These are phyloP conservation scores for Metridium senile DNA, from an alignment of 92 coral and sea anemone genomes.

Conservation along the genomic window DNA sequence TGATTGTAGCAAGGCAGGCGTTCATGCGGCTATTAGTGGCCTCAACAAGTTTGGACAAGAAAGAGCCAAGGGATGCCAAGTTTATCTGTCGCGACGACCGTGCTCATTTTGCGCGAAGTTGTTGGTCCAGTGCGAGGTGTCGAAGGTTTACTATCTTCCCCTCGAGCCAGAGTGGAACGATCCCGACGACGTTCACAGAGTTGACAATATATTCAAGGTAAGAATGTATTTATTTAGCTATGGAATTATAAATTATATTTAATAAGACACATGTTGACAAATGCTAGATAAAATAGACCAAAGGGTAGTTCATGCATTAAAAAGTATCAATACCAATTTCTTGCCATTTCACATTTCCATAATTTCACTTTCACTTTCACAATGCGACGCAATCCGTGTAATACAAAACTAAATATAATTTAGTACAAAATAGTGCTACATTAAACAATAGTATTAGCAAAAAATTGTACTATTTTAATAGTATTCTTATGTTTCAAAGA, in stretches of 20 bases:
- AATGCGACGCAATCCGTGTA: not conserved
- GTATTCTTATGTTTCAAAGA: too few species aligned
- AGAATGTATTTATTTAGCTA: not conserved
- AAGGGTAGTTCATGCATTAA: too few species aligned
- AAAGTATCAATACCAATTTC: too few species aligned
- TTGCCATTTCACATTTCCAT: too few species aligned
- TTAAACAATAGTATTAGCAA: too few species aligned
- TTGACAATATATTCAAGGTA: conserved; percentile 40
- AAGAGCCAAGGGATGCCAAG: conserved; percentile 47
- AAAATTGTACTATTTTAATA: too few species aligned
- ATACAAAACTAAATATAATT: too few species aligned
- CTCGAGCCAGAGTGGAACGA: conserved; percentile 57
- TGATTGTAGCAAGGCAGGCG: conserved; percentile 57
- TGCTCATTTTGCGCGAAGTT: conserved; percentile 71
- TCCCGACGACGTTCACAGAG: conserved; percentile 34
- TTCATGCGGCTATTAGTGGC: conserved; percentile 61
- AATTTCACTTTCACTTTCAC: not conserved
- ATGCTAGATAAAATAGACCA: too few species aligned
- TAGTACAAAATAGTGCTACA: too few species aligned
- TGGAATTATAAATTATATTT: not conserved
- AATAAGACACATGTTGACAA: not conserved
- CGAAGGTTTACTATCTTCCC: conserved; percentile 52
- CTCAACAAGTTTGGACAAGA: conserved; percentile 59
- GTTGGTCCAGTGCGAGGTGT: conserved; percentile 53
- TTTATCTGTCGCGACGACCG: conserved; percentile 66